Evolutionary conservation across 2,113 vertebrate genomes (phyloP).

Genomic region (Cyrtonyx montezumae): DNA sequence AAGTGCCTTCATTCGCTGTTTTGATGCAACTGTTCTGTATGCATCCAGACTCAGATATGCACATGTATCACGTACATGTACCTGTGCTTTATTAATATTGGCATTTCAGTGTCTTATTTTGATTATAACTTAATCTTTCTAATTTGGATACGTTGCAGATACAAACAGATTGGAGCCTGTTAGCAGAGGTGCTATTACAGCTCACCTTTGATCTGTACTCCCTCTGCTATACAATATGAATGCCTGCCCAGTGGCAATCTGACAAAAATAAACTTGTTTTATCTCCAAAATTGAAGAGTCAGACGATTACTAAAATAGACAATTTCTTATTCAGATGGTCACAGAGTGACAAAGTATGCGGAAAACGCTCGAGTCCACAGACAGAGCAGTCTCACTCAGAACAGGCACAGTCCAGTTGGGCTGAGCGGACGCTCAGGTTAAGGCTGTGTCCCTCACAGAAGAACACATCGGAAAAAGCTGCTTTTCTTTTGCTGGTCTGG

Average conservation of each 20-base stretch:
- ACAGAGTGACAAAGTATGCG: slow-evolving; percentile 1
- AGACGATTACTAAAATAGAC: slow-evolving; percentile 73
- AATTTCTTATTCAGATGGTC: slow-evolving; percentile 67
- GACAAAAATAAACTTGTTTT: slow-evolving; percentile 48
- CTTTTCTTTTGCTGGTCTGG: slow-evolving; percentile 93
- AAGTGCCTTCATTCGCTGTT: background rate
- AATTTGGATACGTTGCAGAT: background rate
- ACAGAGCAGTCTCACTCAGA: slow-evolving; percentile 53
- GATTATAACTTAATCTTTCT: slow-evolving; percentile 2
- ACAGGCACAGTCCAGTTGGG: slow-evolving; percentile 85
- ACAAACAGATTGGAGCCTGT: background rate
- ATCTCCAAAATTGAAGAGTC: slow-evolving; percentile 70
- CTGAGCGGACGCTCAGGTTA: slow-evolving; percentile 67
- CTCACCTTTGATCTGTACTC: background rate
- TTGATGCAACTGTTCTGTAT: background rate
- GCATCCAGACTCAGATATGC: background rate
- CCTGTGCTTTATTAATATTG: background rate
- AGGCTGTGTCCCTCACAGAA: slow-evolving; percentile 88
- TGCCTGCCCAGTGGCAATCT: background rate
- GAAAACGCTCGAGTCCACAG: slow-evolving; percentile 50
- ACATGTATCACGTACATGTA: background rate
- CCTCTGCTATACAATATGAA: background rate
- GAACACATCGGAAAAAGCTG: slow-evolving; percentile 94
- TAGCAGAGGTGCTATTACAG: background rate
- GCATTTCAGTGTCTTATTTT: background rate